Conservation (phyloP, 23 tunicate species). For the Ascidia mentula region DNA sequence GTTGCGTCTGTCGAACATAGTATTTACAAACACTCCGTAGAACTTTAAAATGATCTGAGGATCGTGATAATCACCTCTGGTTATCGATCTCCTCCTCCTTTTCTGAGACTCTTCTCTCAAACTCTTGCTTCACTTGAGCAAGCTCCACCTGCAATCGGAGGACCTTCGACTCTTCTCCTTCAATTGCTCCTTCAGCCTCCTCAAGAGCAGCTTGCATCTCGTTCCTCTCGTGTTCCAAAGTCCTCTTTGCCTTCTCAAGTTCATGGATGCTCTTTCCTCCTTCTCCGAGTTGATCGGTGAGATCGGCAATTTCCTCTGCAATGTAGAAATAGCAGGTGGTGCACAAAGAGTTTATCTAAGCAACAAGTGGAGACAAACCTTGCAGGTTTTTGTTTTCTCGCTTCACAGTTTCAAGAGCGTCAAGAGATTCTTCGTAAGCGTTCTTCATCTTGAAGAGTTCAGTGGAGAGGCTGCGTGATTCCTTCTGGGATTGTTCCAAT, state of each 20-base stretch:
- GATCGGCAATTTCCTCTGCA: conserved; percentile 71
- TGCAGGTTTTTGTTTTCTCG: conserved; percentile 96
- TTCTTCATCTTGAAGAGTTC: conserved; percentile 98
- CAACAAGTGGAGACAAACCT: conserved; percentile 24
- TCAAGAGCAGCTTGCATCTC: conserved; percentile 93
- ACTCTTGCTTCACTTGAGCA: conserved; percentile 91
- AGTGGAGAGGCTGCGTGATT: conserved; percentile 93
- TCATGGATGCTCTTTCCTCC: conserved; percentile 96
- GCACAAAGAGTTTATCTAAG: too few species aligned
- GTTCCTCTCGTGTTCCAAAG: conserved; percentile 90
- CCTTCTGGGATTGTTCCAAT: conserved; percentile 96
- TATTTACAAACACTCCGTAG: not conserved
- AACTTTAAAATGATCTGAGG: not conserved
- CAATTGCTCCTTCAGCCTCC: conserved; percentile 95
- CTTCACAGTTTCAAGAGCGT: conserved; percentile 93
- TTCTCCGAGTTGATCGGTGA: conserved; percentile 86
- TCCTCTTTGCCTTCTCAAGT: conserved; percentile 96
- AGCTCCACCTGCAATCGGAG: conserved; percentile 86
- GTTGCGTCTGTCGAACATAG: conserved; percentile 59
- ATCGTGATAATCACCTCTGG: not conserved
- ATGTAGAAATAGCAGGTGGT: too few species aligned
- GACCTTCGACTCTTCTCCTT: conserved; percentile 94
- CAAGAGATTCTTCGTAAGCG: conserved; percentile 97
- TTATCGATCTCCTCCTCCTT: conserved; percentile 96
- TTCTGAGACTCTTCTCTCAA: conserved; percentile 89